These are phyloP conservation scores for Helicorthomorpha holstii DNA, from an alignment of 1,140 invertebrate genomes.

Conservation along the genomic window DNA sequence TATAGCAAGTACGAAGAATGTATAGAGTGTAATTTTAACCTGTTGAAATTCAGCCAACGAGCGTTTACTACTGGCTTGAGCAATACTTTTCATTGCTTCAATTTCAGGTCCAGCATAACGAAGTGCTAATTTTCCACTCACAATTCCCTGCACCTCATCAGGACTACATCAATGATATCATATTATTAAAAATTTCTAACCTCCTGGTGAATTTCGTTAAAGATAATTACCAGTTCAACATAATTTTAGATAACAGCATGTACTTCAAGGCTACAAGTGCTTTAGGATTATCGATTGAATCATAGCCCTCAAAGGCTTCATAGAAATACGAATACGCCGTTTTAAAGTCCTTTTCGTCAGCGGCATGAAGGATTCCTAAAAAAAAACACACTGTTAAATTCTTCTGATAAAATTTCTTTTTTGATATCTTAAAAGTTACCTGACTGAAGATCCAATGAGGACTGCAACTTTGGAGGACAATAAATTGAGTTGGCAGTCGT, in stretches of 20 bases:
- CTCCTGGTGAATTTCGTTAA: not conserved
- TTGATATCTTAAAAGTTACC: conserved; percentile 28
- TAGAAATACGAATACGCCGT: conserved; percentile 99
- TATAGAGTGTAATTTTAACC: conserved; percentile 17
- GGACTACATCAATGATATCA: conserved; percentile 32
- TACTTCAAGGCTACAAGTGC: conserved; percentile 91
- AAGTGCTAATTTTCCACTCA: conserved; percentile 89
- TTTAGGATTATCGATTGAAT: conserved; percentile 81
- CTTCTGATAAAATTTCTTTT: not conserved
- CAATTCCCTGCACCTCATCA: conserved; percentile 89
- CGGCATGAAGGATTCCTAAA: conserved; percentile 83
- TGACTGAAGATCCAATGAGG: conserved; percentile 89
- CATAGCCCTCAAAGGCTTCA: conserved; percentile 98
- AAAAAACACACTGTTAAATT: conserved; percentile 9
- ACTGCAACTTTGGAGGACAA: conserved; percentile 95
- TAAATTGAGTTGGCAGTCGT: conserved; percentile 99
- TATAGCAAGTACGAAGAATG: conserved; percentile 1
- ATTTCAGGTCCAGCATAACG: conserved; percentile 91
- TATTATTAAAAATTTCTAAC: not conserved
- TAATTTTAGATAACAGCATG: conserved; percentile 97
- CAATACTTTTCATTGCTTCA: conserved; percentile 95
- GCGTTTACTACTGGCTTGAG: conserved; percentile 85
- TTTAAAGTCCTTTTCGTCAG: conserved; percentile 98
- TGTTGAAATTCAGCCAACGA: conserved; percentile 88
- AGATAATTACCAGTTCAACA: conserved; percentile 55